Base-by-base conservation (phyloP, 2,797 vertebrate genomes). In the Clarias fuscus region DNA sequence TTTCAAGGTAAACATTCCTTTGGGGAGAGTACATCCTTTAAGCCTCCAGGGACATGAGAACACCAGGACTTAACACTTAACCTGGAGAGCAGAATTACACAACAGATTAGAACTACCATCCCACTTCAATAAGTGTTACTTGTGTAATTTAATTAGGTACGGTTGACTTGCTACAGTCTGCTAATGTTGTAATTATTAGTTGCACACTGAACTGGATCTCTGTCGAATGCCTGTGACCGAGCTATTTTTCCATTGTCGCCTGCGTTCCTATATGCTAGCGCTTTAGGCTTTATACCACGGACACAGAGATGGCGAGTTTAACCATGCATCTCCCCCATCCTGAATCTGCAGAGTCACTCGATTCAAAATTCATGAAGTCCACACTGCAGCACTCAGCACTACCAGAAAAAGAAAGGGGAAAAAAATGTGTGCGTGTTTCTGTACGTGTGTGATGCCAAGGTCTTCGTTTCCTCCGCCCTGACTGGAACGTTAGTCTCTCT, bases 401-500 rank as follows among this genome's bases (percentile, higher is more conserved):
- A 33, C 22, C 7, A 3, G 27, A 75, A 15, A 30, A 13, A 68
- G 11, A 78, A 72, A 64, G 18, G 2, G 4, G 0, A 27, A 56
- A 76, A 56, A 77, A 13, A 56, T 4, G 17, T 8, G 37, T 37
- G 37, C 24, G 17, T 37, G 37, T 37, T 37, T 37, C 37, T 37
- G 37, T 37, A 37, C 4, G 37, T 17, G 11, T 64, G 61, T 27
- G 40, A 83, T 61, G 30, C 30, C 7, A 43, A 56, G 53, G 10
- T 17, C 48, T 24, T 37, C 17, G 33, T 78, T 72, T 17, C 7
- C 82, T 85, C 59, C 72, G n/a, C 43, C 83, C 15, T 48, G 17
- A 8, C 80, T 67, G 81, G 56, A 59, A 58, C 86, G 75, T 78
- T 88, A 22, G 77, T 87, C 89, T 91, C 79, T 83, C 70, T 88